Conservation (phyloP, 1,140 invertebrate genomes). For the Arctopsyche grandis region DNA sequence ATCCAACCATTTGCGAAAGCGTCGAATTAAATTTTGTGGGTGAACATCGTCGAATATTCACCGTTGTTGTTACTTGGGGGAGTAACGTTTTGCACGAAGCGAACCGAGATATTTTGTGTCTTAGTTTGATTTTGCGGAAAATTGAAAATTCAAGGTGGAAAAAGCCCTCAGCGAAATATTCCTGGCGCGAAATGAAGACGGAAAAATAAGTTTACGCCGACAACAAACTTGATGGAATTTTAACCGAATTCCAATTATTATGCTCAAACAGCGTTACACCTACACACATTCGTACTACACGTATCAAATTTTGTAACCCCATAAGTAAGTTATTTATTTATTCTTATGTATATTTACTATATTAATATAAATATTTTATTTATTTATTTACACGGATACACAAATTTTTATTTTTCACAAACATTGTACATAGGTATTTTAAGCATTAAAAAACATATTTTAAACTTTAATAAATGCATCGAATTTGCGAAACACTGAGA, state of each 20-base stretch:
- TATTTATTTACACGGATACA: no score
- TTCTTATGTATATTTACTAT: no score
- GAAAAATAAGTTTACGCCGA: constrained; percentile 25
- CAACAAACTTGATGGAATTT: constrained; percentile 31
- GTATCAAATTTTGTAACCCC: no score
- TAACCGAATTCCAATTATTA: constrained; percentile 12
- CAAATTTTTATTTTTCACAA: no score
- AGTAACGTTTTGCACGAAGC: not conserved
- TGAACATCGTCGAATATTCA: not conserved
- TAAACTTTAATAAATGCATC: no score
- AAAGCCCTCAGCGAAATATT: not conserved
- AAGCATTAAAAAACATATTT: no score
- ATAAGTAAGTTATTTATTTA: no score
- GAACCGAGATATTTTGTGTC: not conserved
- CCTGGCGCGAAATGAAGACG: not conserved
- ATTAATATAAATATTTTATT: no score
- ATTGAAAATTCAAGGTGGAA: constrained; percentile 37
- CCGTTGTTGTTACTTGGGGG: not conserved
- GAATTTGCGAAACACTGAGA: no score
- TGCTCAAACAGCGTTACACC: not conserved
- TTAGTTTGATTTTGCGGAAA: constrained; percentile 27
- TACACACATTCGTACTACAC: no score
- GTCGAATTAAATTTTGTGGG: not conserved
- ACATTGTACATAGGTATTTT: no score
- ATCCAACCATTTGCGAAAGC: no score